Evolutionary conservation across 1,140 invertebrate species (phyloP), one percentile per base, ranked within the genome.

Genomic region (Hyles euphorbiae): DNA sequence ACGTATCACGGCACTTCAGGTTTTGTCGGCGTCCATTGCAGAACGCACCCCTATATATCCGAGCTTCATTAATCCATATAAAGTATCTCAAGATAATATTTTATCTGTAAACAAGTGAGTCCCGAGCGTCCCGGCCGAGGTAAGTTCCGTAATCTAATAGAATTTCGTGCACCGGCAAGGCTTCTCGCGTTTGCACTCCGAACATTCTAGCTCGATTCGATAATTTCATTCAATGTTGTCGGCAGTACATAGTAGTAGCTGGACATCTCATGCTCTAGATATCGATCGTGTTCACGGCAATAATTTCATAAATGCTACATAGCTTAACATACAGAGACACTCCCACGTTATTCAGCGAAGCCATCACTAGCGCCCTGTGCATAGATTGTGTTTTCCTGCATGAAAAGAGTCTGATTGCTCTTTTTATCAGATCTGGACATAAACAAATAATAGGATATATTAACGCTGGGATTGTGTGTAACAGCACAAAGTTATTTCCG

Each of bases 1-100:
- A 73, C 67, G 73, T 76, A 76, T 82, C 73, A 78, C 76, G 76
- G 76, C 81, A 87, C 68, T 84, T 76, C 74, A 81, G 78, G 74
- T 71, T 81, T 68, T 76, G 72, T 78, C 78, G 76, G 82, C 83
- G 72, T 70, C 72, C 68, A 70, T 70, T 72, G 59, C 78, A 76
- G 76, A 74, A 74, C 76, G 74, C 74, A 73, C 71, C 68, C 68
- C 71, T 70, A 40, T 64, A 52, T 65, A 56, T 72, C 43, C 55
- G 63, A 60, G 63, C 53, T 55, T 61, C 58, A 71, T 55, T 72
- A 61, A 63, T 57, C 43, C 34, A 54, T 51, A 51, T 47, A 50
- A 55, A 62, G 47, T 61, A 65, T 72, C 68, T n/a, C 4, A 47
- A 3, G 22, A 34, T 48, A 56, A 34, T 56, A 48, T 34, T 54